Conservation (phyloP, 2,888 invertebrate genomes). For the Andrena marginata region DNA sequence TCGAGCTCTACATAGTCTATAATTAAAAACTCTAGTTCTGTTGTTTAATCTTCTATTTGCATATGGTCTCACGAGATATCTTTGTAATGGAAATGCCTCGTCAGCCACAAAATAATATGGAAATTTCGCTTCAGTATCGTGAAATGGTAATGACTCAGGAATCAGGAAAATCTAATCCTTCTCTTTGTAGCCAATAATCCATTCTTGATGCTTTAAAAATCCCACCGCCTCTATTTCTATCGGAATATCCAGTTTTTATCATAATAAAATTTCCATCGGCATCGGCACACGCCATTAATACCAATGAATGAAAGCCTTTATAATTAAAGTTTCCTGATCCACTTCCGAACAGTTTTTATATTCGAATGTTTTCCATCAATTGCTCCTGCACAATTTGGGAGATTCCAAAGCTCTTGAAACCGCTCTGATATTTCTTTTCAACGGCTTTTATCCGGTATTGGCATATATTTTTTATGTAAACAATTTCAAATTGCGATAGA, state of each 20-base stretch:
- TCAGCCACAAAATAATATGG: slow-evolving; percentile 6
- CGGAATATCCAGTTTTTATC: background rate
- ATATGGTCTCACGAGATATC: background rate
- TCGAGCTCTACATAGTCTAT: background rate
- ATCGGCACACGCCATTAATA: background rate
- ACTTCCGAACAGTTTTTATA: background rate
- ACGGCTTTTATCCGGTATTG: too few relatives aligned
- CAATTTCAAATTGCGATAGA: too few relatives aligned
- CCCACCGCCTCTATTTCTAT: background rate
- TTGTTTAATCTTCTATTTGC: background rate
- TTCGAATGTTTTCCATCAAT: slow-evolving; percentile 6
- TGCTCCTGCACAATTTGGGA: background rate
- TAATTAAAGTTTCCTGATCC: background rate
- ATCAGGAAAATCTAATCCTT: background rate
- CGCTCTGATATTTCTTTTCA: too few relatives aligned
- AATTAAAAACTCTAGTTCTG: background rate
- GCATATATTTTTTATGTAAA: too few relatives aligned
- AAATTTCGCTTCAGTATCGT: background rate
- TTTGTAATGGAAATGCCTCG: slow-evolving; percentile 1
- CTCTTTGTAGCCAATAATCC: slow-evolving; percentile 2
- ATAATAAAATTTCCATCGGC: background rate
- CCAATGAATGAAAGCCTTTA: slow-evolving; percentile 1
- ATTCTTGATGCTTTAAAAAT: background rate
- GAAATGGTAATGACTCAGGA: background rate
- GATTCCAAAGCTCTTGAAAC: too few relatives aligned